Conservation (phyloP, 2,113 vertebrate genomes). For the Psettodes erumei region DNA sequence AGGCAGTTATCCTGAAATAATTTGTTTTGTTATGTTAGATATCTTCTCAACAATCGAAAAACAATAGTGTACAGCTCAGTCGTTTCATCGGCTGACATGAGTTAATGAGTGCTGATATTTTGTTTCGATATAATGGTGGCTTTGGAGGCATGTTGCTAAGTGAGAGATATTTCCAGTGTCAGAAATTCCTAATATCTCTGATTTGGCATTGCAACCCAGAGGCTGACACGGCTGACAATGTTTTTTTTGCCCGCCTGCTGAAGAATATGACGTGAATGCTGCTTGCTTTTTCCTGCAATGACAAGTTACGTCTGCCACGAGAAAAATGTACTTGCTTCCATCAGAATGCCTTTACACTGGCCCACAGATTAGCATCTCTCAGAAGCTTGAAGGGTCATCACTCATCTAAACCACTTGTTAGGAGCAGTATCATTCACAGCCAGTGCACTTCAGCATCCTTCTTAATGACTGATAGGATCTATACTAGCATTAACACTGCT, state of each 20-base stretch:
- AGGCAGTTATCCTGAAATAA: background rate
- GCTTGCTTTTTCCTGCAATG: background rate
- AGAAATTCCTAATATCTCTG: background rate
- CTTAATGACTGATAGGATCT: constrained; percentile 20
- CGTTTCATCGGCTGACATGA: background rate
- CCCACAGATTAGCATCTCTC: background rate
- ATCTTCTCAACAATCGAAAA: background rate
- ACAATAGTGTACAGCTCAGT: background rate
- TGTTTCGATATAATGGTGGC: background rate
- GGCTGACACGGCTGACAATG: background rate
- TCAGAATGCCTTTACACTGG: background rate
- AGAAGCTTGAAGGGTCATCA: no score
- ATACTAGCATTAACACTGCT: background rate
- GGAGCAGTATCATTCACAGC: constrained; percentile 5
- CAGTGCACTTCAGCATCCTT: constrained; percentile 8
- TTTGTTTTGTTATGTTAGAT: background rate
- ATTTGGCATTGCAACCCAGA: background rate
- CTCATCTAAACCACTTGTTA: background rate
- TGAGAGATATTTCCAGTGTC: background rate
- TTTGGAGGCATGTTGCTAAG: background rate
- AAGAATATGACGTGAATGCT: background rate
- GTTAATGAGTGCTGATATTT: background rate
- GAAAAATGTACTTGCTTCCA: background rate
- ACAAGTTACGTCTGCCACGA: background rate
- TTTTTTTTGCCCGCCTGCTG: background rate